A percentile compares a stretch with the other conserved stretches of the same genome.
phyloP scores from a whole-genome alignment of 2,113 vertebrate genomes.

The Eudyptes chrysolophus region DNA sequence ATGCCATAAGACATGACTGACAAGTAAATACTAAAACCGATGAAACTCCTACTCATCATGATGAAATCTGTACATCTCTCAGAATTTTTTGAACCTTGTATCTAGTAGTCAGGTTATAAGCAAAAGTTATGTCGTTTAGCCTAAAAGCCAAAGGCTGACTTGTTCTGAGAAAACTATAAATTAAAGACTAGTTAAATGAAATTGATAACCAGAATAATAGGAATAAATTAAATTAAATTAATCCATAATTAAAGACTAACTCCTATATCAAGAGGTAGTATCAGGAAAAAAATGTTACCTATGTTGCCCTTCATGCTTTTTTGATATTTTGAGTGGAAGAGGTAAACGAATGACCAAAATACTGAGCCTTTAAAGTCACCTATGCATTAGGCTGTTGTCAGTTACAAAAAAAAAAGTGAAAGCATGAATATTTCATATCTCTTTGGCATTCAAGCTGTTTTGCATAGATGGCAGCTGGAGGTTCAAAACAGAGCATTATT shows the following conservation, averaged over 20 bases:
- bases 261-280: neutral
- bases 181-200: neutral
- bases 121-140: neutral
- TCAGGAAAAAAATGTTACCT: neutral
- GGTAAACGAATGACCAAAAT: neutral
- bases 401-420: neutral
- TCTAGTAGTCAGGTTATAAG: neutral
- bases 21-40: neutral
- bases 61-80: neutral
- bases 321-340: neutral
- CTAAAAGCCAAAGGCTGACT: neutral
- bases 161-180: neutral
- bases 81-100: neutral
- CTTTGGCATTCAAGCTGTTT: constrained; percentile 31
- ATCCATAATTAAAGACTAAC: neutral
- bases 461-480: constrained; percentile 50
- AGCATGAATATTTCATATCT: constrained; percentile 56
- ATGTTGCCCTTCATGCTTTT: neutral
- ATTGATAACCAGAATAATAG: neutral
- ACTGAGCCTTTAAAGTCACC: neutral
- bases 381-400: neutral
- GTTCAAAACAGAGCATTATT: constrained; percentile 4
- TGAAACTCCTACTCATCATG: neutral
- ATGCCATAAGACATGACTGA: neutral
- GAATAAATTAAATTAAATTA: neutral